phyloP scores from a whole-genome alignment of 1,140 invertebrate genomes.

The Leucophenga varia region DNA sequence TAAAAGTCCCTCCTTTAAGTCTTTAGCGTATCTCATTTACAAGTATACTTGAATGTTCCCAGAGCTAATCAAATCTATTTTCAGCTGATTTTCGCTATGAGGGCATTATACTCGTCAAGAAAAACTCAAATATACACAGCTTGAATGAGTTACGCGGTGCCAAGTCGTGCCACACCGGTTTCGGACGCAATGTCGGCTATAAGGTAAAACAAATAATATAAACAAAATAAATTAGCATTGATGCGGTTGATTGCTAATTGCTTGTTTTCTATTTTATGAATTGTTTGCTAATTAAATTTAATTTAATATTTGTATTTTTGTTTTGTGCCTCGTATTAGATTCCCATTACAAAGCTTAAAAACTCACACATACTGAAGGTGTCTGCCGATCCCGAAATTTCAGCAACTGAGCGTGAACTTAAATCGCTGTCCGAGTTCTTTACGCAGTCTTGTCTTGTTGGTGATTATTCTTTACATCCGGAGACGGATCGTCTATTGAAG shows the following conservation, averaged over 20 bases:
- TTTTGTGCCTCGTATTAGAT: constrained; percentile 48
- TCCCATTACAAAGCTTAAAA: constrained; percentile 71
- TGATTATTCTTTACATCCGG: constrained; percentile 73
- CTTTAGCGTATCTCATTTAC: no score
- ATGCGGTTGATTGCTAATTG: no score
- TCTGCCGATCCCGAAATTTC: constrained; percentile 68
- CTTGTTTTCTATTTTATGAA: no score
- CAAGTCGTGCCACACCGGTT: constrained; percentile 78
- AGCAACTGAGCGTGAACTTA: constrained; percentile 74
- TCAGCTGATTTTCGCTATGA: constrained; percentile 73
- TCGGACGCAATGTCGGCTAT: constrained; percentile 77
- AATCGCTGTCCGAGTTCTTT: constrained; percentile 72
- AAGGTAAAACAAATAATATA: no score
- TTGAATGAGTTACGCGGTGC: constrained; percentile 68
- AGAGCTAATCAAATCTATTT: no score
- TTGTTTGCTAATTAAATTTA: no score
- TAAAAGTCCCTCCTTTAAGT: no score
- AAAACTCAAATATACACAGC: constrained; percentile 65
- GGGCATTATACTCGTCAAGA: constrained; percentile 75
- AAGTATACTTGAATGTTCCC: no score
- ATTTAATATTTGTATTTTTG: background rate
- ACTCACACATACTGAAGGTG: constrained; percentile 66
- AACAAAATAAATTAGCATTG: no score
- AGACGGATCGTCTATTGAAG: constrained; percentile 69
- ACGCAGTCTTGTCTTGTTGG: constrained; percentile 76